A percentile compares a stretch with the other conserved stretches of the same genome.
Evolutionary conservation across 2,113 vertebrate species (phyloP).

Genomic region (Thomomys bottae): DNA sequence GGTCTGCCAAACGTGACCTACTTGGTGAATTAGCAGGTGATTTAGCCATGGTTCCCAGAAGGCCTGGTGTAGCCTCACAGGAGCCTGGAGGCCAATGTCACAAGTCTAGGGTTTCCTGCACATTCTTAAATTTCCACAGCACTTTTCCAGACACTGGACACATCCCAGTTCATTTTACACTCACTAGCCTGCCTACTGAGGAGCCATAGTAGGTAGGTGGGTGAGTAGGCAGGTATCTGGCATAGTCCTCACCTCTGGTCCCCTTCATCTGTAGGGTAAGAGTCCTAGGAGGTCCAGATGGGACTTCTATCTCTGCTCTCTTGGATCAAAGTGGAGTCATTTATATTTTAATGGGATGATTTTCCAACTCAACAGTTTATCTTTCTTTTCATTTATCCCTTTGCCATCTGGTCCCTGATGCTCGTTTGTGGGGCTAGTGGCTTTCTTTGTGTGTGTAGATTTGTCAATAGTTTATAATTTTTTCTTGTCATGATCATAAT

Average conservation of each 20-base stretch:
- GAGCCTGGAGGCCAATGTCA: background rate
- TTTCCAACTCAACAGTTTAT: conserved; percentile 72
- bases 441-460: conserved; percentile 73
- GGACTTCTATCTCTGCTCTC: background rate
- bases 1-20: too few species aligned
- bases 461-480: conserved; percentile 78
- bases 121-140: conserved; percentile 17
- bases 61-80: background rate
- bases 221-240: rapidly evolving
- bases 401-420: conserved; percentile 79
- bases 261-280: background rate
- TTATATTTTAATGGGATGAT: conserved; percentile 73
- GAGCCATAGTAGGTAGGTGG: rapidly evolving
- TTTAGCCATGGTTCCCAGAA: background rate
- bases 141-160: background rate
- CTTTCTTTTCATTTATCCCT: conserved; percentile 63
- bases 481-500: conserved; percentile 77
- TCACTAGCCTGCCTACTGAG: background rate
- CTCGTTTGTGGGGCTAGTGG: conserved; percentile 65
- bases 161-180: background rate
- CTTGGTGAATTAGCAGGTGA: background rate
- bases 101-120: background rate
- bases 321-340: conserved; percentile 6
- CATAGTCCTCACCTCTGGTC: background rate
- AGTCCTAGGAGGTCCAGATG: background rate